Conservation (phyloP, 1,140 invertebrate genomes). For the Drosophila teissieri region DNA sequence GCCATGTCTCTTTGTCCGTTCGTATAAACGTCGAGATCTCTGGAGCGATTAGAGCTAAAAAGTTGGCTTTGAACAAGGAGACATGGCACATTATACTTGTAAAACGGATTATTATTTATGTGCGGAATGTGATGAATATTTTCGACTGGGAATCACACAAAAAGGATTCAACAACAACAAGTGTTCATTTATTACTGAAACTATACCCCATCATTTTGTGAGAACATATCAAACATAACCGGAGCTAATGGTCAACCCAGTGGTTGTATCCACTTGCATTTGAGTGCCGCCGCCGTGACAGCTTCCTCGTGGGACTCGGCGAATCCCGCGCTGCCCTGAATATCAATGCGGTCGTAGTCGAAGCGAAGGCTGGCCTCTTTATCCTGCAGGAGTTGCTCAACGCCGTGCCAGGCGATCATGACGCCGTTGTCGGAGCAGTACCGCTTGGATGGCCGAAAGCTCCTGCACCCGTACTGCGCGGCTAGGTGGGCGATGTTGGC, state of each 20-base stretch:
- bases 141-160: too few relatives aligned
- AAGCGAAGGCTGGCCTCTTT: conserved; percentile 84
- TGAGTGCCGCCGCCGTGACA: conserved; percentile 86
- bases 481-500: conserved; percentile 89
- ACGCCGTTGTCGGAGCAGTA: conserved; percentile 99
- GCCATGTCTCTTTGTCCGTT: too few relatives aligned
- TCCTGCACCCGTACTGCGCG: conserved; percentile 87
- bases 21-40: too few relatives aligned
- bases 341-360: conserved; percentile 85
- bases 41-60: too few relatives aligned
- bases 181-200: too few relatives aligned
- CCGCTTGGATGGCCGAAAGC: conserved; percentile 91
- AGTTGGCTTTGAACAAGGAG: too few relatives aligned
- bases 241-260: conserved; percentile 2
- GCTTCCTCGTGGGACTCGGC: conserved; percentile 86
- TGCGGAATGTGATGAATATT: too few relatives aligned
- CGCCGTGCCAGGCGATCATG: conserved; percentile 99
- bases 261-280: conserved; percentile 86
- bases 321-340: conserved; percentile 85
- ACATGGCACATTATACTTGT: too few relatives aligned
- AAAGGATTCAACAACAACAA: too few relatives aligned
- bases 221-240: background rate
- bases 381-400: conserved; percentile 89
- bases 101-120: too few relatives aligned
- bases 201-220: background rate